Percentiles rank a stretch among this genome's conserved stretches.
Conservation (phyloP, 1,140 invertebrate genomes). For the Lordiphosa clarofinis region DNA sequence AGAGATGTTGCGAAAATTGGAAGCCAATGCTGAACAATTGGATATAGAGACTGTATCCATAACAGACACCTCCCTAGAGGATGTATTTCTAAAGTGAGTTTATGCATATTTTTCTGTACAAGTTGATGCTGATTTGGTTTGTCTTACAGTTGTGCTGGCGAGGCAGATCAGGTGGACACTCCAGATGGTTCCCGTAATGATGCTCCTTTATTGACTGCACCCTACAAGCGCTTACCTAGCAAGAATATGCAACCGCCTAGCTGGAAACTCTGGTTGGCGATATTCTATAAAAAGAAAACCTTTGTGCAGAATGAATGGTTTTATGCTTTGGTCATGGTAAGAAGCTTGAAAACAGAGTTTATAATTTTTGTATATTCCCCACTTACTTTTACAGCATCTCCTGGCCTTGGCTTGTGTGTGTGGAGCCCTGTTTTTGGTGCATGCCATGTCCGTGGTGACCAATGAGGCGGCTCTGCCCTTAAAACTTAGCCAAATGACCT, state of each 20-base stretch:
- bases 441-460: conserved; percentile 48
- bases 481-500: conserved; percentile 42
- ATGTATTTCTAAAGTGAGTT: conserved; percentile 90
- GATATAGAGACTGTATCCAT: conserved; percentile 89
- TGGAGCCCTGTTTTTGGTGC: conserved; percentile 47
- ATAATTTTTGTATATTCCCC: neutral
- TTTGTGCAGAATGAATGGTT: conserved; percentile 57
- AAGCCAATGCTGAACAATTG: conserved; percentile 82
- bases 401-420: conserved; percentile 40
- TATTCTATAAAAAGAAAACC: conserved; percentile 74
- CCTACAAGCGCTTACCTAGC: conserved; percentile 33
- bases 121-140: neutral
- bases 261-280: conserved; percentile 48
- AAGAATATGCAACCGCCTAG: conserved; percentile 12
- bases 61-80: conserved; percentile 90
- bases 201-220: conserved; percentile 22
- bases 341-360: neutral
- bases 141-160: conserved; percentile 54
- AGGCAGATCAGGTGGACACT: conserved; percentile 63
- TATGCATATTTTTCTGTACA: neutral
- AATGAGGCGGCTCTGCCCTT: conserved; percentile 46
- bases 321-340: conserved; percentile 62
- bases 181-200: conserved; percentile 32
- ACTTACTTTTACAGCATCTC: conserved; percentile 26
- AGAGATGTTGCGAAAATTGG: conserved; percentile 84